Conservation (phyloP, 2,888 invertebrate genomes). For the Dyspetes luteomarginatus region DNA sequence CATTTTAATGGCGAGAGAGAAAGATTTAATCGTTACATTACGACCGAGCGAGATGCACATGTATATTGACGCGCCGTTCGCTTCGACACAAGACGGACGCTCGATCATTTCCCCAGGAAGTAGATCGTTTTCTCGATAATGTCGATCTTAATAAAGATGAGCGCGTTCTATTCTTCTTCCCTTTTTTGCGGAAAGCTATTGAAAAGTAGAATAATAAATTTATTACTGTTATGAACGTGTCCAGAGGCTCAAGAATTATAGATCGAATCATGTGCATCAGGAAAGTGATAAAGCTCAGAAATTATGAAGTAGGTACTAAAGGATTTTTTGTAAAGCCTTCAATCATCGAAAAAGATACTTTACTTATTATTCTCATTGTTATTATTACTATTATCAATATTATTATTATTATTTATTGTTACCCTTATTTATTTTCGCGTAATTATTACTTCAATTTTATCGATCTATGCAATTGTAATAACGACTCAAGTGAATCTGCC, state of each 20-base stretch:
- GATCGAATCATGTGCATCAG: no score
- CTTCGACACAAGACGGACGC: constrained; percentile 14
- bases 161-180: neutral
- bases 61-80: neutral
- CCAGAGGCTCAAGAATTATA: neutral
- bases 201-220: constrained; percentile 32
- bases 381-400: no score
- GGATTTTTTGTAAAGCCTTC: no score
- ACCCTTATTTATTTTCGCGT: no score
- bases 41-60: neutral
- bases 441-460: no score
- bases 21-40: constrained; percentile 27
- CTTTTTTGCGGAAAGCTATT: constrained; percentile 32
- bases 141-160: constrained; percentile 46
- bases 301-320: no score
- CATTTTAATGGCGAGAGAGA: constrained; percentile 41
- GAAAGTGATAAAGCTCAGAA: no score
- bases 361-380: no score
- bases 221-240: neutral
- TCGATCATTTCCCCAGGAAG: constrained; percentile 60
- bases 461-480: no score
- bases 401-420: no score
- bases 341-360: no score
- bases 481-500: no score
- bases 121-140: constrained; percentile 62